These are phyloP conservation scores for Hydrophis major DNA, from an alignment of 2,797 vertebrate species.

Conservation along the genomic window DNA sequence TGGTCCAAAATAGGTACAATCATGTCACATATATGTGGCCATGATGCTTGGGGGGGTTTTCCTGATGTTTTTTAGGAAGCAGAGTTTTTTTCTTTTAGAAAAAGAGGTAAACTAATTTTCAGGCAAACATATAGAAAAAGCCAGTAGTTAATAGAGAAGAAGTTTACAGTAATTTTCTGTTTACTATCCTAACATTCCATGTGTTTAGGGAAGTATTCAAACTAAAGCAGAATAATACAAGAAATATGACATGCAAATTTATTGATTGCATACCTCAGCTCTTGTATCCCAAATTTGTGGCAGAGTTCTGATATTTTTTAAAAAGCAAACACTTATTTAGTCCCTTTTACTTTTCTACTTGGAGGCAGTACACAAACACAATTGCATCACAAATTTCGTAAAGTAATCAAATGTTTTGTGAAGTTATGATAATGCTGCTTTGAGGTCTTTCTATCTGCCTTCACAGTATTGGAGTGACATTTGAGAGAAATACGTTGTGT, in stretches of 20 bases:
- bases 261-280: not conserved
- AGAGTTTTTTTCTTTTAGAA: not conserved
- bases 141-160: no score
- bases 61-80: not conserved
- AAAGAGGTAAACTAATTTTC: not conserved
- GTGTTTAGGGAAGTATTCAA: not conserved
- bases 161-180: no score
- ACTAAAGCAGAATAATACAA: not conserved
- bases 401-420: not conserved
- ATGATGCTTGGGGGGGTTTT: not conserved
- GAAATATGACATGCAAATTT: not conserved
- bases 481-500: not conserved
- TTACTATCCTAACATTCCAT: no score
- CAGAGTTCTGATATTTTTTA: not conserved
- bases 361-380: not conserved
- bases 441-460: not conserved
- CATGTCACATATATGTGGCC: not conserved
- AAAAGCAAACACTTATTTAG: not conserved
- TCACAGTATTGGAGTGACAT: not conserved
- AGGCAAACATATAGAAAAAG: not conserved
- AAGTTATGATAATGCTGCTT: not conserved
- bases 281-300: not conserved
- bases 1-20: not conserved
- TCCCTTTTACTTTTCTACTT: not conserved
- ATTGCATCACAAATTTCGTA: not conserved